Evolutionary conservation across 2,113 vertebrate species (phyloP).

Genomic region (Thalassarche chlororhynchos): DNA sequence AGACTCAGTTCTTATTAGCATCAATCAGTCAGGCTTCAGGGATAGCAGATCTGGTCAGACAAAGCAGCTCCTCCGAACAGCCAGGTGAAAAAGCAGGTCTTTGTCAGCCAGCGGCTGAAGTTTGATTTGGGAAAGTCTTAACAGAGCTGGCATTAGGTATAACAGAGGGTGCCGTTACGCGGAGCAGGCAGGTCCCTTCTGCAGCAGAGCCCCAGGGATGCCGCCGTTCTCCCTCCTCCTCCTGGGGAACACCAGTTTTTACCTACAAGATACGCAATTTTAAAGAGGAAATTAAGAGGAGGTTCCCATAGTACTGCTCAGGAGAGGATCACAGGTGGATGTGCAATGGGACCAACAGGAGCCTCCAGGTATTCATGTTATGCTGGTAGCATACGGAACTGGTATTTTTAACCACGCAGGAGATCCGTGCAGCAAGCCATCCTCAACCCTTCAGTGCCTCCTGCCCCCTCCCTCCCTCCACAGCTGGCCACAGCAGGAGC

Average conservation of each 20-base stretch:
- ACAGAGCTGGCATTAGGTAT: neutral
- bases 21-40: neutral
- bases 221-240: neutral
- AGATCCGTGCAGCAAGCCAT: neutral
- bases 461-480: neutral
- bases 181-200: neutral
- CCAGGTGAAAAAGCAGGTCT: neutral
- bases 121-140: neutral
- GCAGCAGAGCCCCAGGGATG: fast-evolving
- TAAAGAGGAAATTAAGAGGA: neutral
- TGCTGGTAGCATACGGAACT: fast-evolving
- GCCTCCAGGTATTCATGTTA: no score
- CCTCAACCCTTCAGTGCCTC: neutral
- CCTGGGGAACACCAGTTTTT: neutral
- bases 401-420: neutral
- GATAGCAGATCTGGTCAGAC: neutral
- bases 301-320: neutral
- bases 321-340: neutral
- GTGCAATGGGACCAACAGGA: neutral
- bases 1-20: neutral
- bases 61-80: neutral
- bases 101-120: neutral
- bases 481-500: neutral
- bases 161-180: neutral
- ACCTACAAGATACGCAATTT: neutral